Evolutionary conservation across 2,797 vertebrate genomes (phyloP).

Genomic region (Lates japonicus): DNA sequence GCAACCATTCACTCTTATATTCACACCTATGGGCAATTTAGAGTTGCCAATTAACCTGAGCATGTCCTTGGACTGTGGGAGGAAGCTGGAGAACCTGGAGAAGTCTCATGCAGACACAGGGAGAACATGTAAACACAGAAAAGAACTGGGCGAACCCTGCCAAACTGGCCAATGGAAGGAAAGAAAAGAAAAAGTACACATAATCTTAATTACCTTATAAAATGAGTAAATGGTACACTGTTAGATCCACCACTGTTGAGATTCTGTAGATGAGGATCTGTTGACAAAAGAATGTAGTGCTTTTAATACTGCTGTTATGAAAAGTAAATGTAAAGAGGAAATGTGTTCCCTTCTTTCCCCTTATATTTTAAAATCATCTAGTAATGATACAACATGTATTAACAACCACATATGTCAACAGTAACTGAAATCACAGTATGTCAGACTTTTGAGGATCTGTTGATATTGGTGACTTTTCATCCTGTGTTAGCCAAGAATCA

Average conservation of each 20-base stretch:
- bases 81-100: too few relatives aligned
- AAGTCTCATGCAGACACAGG: too few relatives aligned
- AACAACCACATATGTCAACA: neutral
- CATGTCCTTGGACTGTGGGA: too few relatives aligned
- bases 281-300: neutral
- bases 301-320: neutral
- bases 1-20: too few relatives aligned
- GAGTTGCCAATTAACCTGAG: too few relatives aligned
- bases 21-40: too few relatives aligned
- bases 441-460: neutral
- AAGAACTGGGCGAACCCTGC: too few relatives aligned
- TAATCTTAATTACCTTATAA: neutral
- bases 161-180: too few relatives aligned
- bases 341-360: neutral
- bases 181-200: neutral
- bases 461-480: neutral
- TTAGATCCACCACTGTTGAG: neutral
- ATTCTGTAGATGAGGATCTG: neutral
- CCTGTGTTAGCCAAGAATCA: neutral
- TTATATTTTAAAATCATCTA: neutral
- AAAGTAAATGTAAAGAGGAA: neutral
- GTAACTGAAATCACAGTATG: neutral
- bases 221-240: neutral
- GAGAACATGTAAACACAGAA: too few relatives aligned
- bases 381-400: conserved; percentile 1